Conservation (phyloP, 2,888 invertebrate species). For the Zele albiditarsus region DNA sequence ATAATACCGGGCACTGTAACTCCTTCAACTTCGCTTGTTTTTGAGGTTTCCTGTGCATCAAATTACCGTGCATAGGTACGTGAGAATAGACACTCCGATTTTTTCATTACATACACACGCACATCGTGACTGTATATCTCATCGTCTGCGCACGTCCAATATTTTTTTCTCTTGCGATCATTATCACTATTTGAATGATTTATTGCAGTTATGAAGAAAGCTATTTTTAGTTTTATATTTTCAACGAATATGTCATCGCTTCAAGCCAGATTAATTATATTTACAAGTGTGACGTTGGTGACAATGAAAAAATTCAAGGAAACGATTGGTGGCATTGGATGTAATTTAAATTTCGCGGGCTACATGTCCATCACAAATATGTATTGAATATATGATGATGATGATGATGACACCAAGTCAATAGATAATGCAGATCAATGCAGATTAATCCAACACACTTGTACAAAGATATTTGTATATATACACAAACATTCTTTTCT, state of each 20-base stretch:
- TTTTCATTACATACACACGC: no score
- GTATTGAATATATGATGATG: background rate
- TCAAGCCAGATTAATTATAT: background rate
- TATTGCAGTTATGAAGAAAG: background rate
- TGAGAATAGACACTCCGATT: no score
- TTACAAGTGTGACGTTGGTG: background rate
- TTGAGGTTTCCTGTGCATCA: no score
- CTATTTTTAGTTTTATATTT: background rate
- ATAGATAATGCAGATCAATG: constrained; percentile 11
- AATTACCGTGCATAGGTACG: no score
- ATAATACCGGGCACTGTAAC: no score
- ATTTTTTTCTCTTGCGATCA: background rate
- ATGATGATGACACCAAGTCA: background rate
- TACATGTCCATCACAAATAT: background rate
- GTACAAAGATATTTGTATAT: background rate
- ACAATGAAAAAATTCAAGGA: background rate
- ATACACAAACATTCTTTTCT: background rate
- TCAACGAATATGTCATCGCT: background rate
- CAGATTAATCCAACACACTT: background rate
- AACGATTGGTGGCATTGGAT: background rate
- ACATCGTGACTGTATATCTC: no score
- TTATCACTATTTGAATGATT: background rate
- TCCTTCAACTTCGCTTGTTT: no score
- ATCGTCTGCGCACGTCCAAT: background rate
- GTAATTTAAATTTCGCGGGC: background rate